These are phyloP conservation scores for Dinomys branickii DNA, from an alignment of 2,113 vertebrate species.

Conservation along the genomic window DNA sequence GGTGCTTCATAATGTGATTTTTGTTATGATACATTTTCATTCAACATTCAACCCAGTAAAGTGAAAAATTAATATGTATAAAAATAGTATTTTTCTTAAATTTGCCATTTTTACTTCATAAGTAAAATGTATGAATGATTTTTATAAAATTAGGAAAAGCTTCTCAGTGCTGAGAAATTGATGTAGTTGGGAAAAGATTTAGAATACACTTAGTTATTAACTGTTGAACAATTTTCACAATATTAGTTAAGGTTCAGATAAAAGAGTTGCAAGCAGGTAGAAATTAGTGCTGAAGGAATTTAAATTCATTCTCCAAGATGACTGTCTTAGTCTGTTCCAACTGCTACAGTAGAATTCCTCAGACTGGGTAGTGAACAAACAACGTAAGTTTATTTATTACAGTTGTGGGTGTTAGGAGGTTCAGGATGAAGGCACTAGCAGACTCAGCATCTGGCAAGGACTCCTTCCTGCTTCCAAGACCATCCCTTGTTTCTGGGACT, in stretches of 20 bases:
- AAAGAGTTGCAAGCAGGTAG: not conserved
- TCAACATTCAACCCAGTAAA: slow-evolving; percentile 50
- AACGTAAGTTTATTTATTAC: not conserved
- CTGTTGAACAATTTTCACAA: slow-evolving; percentile 47
- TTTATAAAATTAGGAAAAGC: slow-evolving; percentile 36
- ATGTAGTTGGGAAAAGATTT: not conserved
- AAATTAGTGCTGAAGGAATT: slow-evolving; percentile 20
- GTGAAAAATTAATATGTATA: slow-evolving; percentile 14
- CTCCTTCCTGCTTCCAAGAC: not conserved
- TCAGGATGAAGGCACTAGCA: not conserved
- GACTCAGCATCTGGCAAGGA: not conserved
- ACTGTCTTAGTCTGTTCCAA: not conserved
- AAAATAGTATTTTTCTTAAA: not conserved
- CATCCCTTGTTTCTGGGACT: not conserved
- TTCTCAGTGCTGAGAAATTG: slow-evolving; percentile 52
- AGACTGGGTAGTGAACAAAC: not conserved
- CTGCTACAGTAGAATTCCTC: not conserved
- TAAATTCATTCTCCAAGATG: not conserved
- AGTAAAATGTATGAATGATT: slow-evolving; percentile 47
- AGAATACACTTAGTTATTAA: slow-evolving; percentile 7
- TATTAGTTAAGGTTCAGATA: slow-evolving; percentile 1
- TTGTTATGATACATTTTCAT: slow-evolving; percentile 20
- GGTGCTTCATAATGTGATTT: not conserved
- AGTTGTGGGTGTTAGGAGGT: not conserved
- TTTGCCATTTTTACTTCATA: slow-evolving; percentile 36